Conservation (phyloP, 1,140 invertebrate species). For the Zaprionus ghesquierei region DNA sequence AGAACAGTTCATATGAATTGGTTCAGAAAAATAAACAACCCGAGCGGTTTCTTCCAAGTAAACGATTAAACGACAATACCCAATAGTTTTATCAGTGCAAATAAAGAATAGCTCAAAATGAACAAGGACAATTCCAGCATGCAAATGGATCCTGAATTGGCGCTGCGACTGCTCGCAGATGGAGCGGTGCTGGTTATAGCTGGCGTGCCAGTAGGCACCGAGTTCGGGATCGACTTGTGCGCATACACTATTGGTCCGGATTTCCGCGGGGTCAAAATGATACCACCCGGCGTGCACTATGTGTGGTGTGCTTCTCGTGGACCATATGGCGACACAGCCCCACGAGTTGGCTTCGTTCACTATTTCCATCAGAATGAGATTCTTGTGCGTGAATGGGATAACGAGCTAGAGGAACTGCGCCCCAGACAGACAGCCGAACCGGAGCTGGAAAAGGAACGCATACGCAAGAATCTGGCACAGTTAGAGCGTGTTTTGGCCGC, state of each 20-base stretch:
- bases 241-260: constrained; percentile 95
- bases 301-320: constrained; percentile 89
- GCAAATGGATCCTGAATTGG: constrained; percentile 90
- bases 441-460: constrained; percentile 84
- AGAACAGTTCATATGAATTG: not conserved
- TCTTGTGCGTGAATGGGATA: constrained; percentile 94
- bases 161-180: constrained; percentile 90
- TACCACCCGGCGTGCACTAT: constrained; percentile 98
- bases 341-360: constrained; percentile 94
- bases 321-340: constrained; percentile 83
- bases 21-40: not conserved
- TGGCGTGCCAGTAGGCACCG: constrained; percentile 92
- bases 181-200: constrained; percentile 92
- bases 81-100: not conserved
- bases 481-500: constrained; percentile 92
- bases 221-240: constrained; percentile 98
- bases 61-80: not conserved
- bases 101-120: constrained; percentile 37
- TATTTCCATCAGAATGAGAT: constrained; percentile 92
- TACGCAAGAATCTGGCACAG: constrained; percentile 89
- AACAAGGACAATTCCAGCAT: constrained; percentile 71
- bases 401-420: constrained; percentile 87
- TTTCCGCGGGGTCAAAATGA: constrained; percentile 99
- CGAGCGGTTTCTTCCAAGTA: not conserved
- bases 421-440: constrained; percentile 82